phyloP scores from a whole-genome alignment of 2,888 invertebrate species.

The Petrophora chlorosata region DNA sequence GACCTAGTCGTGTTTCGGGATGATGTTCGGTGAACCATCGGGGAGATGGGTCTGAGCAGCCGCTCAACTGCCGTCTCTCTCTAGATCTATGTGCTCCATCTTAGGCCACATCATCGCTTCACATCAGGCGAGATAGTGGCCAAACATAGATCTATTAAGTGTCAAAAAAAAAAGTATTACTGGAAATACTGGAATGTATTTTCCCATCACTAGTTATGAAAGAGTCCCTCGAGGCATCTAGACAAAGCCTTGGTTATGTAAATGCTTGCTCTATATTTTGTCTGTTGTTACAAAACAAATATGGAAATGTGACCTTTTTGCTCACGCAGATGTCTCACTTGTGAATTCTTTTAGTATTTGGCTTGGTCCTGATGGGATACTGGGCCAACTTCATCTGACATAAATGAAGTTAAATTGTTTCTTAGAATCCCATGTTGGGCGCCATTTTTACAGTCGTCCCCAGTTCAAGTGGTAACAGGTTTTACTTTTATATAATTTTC shows the following conservation, averaged over 20 bases:
- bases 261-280: conserved; percentile 25
- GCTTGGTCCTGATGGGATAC: neutral
- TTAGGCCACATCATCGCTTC: too few relatives aligned
- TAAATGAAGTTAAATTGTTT: neutral
- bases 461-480: too few relatives aligned
- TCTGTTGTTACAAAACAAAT: conserved; percentile 16
- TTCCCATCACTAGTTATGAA: conserved; percentile 13
- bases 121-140: too few relatives aligned
- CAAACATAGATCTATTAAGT: too few relatives aligned
- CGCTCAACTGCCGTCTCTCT: too few relatives aligned
- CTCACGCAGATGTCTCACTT: conserved; percentile 3
- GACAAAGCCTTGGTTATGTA: conserved; percentile 21
- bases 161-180: too few relatives aligned
- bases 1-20: too few relatives aligned
- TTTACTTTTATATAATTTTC: too few relatives aligned
- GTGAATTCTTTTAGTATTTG: neutral
- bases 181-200: too few relatives aligned
- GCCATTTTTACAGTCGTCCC: neutral
- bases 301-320: conserved; percentile 31
- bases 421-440: neutral
- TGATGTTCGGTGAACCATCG: too few relatives aligned
- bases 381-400: neutral
- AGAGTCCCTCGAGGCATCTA: conserved; percentile 16
- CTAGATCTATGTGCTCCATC: too few relatives aligned
- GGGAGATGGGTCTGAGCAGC: too few relatives aligned